Conservation (phyloP, 2,888 invertebrate species). For the Mechanitis mazaeus region DNA sequence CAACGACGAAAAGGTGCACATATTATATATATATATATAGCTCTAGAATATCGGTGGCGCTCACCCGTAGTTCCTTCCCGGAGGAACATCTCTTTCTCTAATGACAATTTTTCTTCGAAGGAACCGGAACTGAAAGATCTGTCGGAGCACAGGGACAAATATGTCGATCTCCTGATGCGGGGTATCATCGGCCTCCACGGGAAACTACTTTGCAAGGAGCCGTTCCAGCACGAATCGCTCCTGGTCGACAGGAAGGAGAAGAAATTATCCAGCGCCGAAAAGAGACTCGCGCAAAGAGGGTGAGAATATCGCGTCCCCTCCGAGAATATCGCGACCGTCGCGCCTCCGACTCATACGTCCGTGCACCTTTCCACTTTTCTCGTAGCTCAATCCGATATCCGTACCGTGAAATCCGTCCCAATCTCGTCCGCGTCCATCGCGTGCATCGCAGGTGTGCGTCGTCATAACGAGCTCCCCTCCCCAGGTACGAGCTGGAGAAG, state of each 20-base stretch:
- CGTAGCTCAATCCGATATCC: too few relatives aligned
- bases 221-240: conserved; percentile 96
- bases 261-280: conserved; percentile 94
- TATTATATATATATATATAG: neutral
- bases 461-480: neutral
- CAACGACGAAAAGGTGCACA: conserved; percentile 81
- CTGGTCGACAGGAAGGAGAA: conserved; percentile 96
- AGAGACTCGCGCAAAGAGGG: conserved; percentile 91
- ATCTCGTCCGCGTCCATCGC: too few relatives aligned
- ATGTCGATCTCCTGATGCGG: conserved; percentile 88
- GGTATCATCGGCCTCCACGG: conserved; percentile 81
- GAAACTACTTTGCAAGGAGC: conserved; percentile 84
- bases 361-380: too few relatives aligned
- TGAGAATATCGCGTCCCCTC: conserved; percentile 39
- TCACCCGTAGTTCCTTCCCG: too few relatives aligned
- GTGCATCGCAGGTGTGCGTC: too few relatives aligned
- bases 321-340: conserved; percentile 27
- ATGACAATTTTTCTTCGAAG: conserved; percentile 35
- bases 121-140: conserved; percentile 88
- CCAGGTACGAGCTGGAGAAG: conserved; percentile 94
- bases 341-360: too few relatives aligned
- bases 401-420: too few relatives aligned
- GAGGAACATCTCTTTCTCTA: too few relatives aligned
- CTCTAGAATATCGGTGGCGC: too few relatives aligned
- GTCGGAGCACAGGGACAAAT: conserved; percentile 82